Base-by-base conservation (phyloP, 2,888 invertebrate genomes). In the Tenthredo notha region DNA sequence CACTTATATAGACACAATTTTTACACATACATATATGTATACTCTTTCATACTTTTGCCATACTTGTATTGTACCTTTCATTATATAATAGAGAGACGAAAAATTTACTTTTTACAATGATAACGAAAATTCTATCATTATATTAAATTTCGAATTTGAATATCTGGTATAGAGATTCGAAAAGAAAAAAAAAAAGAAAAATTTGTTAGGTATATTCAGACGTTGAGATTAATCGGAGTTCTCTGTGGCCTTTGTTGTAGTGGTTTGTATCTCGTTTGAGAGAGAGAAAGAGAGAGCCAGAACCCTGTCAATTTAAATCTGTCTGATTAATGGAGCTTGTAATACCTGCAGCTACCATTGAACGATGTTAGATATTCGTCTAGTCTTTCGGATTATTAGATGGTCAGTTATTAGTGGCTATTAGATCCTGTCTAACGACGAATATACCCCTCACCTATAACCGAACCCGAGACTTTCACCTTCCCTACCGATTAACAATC, bases 261-360 rank as follows among this genome's bases (percentile, higher is more conserved):
- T 74, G 67, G 67, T 18, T 33, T 33, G 67, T 33, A 67, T 67
- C 43, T 40, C 40, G 72, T 74, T 25, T 21, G 10, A 74, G 72
- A 40, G 25, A 75, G 18, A 2, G 3, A 33, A 33, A n/a, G n/a
- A n/a, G n/a, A n/a, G n/a, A n/a, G n/a, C 25, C 47, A 18, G 25
- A 33, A 9, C 21, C 75, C 77, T 54, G 77, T 77, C 77, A 77
- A 77, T 77, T 77, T 77, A 9, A 33, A n/a, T 50, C 77, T 40
- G n/a, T 50, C 77, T 77, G 77, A 77, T 77, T 77, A 54, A 77
- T 77, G 77, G 33, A 77, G 77, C 47, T 77, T 54, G 50, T 77
- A 77, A 77, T 77, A 77, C 54, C 47, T 29, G 29, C 29, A 54
- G 77, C 77, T 77, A 77, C 77, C 54, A 77, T 54, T 77, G 50